A percentile compares a stretch with the other conserved stretches of the same genome.
Conservation (phyloP, 2,888 invertebrate genomes). For the Megamerina dolium region DNA sequence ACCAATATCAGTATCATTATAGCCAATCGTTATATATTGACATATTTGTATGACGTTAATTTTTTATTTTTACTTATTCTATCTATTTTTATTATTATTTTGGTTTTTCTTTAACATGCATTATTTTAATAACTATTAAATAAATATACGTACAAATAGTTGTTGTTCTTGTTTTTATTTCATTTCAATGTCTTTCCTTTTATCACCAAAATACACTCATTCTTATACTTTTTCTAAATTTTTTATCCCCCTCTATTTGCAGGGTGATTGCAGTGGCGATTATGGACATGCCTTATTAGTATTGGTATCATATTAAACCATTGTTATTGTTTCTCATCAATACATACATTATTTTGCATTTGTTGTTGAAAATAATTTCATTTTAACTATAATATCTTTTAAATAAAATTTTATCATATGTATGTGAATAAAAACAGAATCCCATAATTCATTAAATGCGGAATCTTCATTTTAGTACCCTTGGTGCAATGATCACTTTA, state of each 20-base stretch:
- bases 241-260: conserved; percentile 30
- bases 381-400: neutral
- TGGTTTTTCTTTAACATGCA: neutral
- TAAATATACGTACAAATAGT: no score
- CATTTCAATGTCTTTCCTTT: neutral
- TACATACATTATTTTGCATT: neutral
- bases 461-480: no score
- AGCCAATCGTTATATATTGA: no score
- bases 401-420: no score
- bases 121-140: no score
- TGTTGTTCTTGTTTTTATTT: neutral
- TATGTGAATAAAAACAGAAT: no score
- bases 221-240: conserved; percentile 1
- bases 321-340: neutral
- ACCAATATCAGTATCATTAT: no score
- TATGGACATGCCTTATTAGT: conserved; percentile 59
- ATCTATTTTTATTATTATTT: neutral
- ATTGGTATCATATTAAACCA: conserved; percentile 36
- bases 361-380: neutral
- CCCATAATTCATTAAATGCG: no score
- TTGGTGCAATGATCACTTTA: no score
- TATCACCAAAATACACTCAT: conserved; percentile 4
- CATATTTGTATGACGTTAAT: no score
- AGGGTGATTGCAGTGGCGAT: conserved; percentile 66
- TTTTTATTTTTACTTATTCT: neutral